A percentile compares a stretch with the other conserved stretches of the same genome.
Conservation (phyloP, 2,113 vertebrate species). For the Pyxicephalus adspersus region DNA sequence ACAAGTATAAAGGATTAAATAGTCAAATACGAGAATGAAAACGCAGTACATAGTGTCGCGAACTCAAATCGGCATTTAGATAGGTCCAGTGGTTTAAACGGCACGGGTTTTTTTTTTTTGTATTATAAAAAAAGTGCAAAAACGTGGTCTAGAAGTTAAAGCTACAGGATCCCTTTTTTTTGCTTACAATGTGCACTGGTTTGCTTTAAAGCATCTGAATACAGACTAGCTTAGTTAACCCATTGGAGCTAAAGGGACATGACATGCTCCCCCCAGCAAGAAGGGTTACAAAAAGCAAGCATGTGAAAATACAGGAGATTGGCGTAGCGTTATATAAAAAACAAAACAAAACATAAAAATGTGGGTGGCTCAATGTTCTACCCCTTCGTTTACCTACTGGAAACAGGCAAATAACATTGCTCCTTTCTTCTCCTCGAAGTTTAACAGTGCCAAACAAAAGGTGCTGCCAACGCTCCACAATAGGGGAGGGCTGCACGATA, state of each 20-base stretch:
- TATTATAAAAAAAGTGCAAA: conserved; percentile 93
- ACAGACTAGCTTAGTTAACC: conserved; percentile 60
- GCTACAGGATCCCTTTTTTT: conserved; percentile 94
- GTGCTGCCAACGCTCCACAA: conserved; percentile 22
- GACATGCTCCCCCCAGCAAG: conserved; percentile 21
- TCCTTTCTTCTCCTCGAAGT: conserved; percentile 43
- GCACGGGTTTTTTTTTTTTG: conserved; percentile 77
- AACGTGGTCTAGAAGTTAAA: conserved; percentile 92
- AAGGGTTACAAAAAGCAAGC: conserved; percentile 35
- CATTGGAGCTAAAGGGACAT: conserved; percentile 6
- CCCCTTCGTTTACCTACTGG: conserved; percentile 40
- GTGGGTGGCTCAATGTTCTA: conserved; percentile 33
- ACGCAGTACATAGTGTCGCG: conserved; percentile 96
- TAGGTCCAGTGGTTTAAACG: conserved; percentile 95
- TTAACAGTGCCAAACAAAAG: conserved; percentile 51
- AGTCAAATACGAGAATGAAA: conserved; percentile 99
- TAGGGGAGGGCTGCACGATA: conserved; percentile 36
- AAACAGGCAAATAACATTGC: conserved; percentile 48
- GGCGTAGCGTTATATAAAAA: conserved; percentile 29
- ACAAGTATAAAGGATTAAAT: conserved; percentile 99
- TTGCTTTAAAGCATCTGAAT: conserved; percentile 64
- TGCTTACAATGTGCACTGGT: conserved; percentile 71
- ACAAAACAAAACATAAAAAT: conserved; percentile 19
- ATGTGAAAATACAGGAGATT: conserved; percentile 35
- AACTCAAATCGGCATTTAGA: conserved; percentile 98